phyloP scores from a whole-genome alignment of 2,888 invertebrate species.

The Drosophila rellima region DNA sequence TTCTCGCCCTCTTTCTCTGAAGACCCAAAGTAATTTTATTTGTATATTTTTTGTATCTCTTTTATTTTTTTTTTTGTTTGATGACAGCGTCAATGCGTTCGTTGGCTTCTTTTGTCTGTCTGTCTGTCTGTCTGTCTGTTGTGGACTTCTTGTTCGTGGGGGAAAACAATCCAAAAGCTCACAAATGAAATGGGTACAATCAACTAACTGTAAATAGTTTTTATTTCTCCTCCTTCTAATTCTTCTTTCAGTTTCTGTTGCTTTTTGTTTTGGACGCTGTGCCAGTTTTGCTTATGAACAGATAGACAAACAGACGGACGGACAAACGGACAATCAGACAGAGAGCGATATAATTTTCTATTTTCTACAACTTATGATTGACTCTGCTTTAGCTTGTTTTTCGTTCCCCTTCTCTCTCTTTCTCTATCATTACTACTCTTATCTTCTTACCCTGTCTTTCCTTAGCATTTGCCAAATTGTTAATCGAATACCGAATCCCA shows the following conservation, averaged over 20 bases:
- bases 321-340: slow-evolving; percentile 7
- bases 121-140: slow-evolving; percentile 42
- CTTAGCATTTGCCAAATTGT: slow-evolving; percentile 36
- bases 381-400: slow-evolving; percentile 27
- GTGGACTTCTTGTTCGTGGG: slow-evolving; percentile 54
- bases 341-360: slow-evolving; percentile 71
- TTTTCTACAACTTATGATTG: slow-evolving; percentile 70
- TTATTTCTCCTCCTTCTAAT: slow-evolving; percentile 46
- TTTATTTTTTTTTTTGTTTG: slow-evolving; percentile 51
- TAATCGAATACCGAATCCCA: slow-evolving; percentile 55
- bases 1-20: neutral
- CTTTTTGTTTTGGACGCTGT: slow-evolving; percentile 52
- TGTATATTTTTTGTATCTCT: slow-evolving; percentile 19
- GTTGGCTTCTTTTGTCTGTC: slow-evolving; percentile 77
- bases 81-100: slow-evolving; percentile 73
- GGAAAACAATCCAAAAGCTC: slow-evolving; percentile 76
- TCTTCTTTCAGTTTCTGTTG: slow-evolving; percentile 27
- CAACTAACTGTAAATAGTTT: slow-evolving; percentile 80
- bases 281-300: slow-evolving; percentile 57
- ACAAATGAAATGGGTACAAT: slow-evolving; percentile 81
- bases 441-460: neutral
- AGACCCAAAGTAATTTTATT: slow-evolving; percentile 32
- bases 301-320: slow-evolving; percentile 17
- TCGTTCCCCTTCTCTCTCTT: slow-evolving; percentile 3
- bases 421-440: neutral